Conservation (phyloP, 2,888 invertebrate genomes). For the Tridacna crocea region DNA sequence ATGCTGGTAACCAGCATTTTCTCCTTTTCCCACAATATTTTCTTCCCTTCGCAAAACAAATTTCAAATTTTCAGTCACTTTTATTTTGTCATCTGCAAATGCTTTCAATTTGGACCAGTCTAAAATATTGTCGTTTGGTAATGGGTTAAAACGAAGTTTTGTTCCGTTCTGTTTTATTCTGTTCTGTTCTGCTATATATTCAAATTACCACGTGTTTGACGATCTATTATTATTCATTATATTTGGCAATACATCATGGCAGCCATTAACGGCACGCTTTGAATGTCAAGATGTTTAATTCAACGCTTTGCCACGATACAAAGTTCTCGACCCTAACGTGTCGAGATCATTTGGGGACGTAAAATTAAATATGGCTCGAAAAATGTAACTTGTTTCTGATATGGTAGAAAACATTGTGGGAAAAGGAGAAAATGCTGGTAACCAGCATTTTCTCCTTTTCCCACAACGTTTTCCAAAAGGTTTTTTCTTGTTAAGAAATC, state of each 20-base stretch:
- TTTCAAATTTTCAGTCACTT: neutral
- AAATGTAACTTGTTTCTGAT: too few relatives aligned
- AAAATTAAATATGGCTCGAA: too few relatives aligned
- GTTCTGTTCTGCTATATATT: too few relatives aligned
- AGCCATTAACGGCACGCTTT: too few relatives aligned
- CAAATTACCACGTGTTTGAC: too few relatives aligned
- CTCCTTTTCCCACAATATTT: neutral
- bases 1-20: neutral
- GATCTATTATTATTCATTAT: too few relatives aligned
- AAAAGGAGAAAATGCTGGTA: neutral
- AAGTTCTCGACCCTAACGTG: too few relatives aligned
- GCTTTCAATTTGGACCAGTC: neutral
- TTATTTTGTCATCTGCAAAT: neutral
- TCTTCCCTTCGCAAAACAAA: neutral
- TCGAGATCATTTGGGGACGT: too few relatives aligned
- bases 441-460: slow-evolving; percentile 5
- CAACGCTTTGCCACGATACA: too few relatives aligned
- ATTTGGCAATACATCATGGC: too few relatives aligned
- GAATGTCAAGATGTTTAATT: too few relatives aligned
- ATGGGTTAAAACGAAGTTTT: neutral
- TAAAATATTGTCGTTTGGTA: neutral
- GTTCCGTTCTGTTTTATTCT: too few relatives aligned
- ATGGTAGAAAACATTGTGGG: neutral
- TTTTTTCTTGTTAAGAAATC: neutral
- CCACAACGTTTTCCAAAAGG: neutral